Percentiles rank a stretch among this genome's conserved stretches.
phyloP scores from a whole-genome alignment of 2,888 invertebrate species.

The Sarcophaga carnaria region DNA sequence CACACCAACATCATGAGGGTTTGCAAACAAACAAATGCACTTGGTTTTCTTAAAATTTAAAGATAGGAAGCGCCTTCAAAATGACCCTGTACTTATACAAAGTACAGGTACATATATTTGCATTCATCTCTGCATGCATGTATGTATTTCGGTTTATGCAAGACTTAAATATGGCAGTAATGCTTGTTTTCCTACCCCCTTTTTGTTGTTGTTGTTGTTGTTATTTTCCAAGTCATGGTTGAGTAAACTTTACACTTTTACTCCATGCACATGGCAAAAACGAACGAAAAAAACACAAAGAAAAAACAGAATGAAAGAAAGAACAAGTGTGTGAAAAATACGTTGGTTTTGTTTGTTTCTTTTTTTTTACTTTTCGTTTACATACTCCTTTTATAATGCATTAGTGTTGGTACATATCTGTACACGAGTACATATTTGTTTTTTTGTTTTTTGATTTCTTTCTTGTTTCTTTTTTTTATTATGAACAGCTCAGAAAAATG shows the following conservation, averaged over 20 bases:
- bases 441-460: conserved; percentile 45
- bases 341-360: background rate
- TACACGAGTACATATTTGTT: conserved; percentile 17
- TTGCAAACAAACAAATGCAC: background rate
- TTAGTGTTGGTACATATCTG: background rate
- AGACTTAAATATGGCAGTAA: conserved; percentile 41
- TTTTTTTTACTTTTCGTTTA: background rate
- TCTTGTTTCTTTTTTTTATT: conserved; percentile 22
- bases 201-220: background rate
- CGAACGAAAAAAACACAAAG: too few relatives aligned
- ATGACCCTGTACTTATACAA: background rate
- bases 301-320: background rate
- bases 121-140: background rate
- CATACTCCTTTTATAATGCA: background rate
- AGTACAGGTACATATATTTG: background rate
- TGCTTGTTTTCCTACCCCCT: conserved; percentile 26
- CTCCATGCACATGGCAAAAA: conserved; percentile 30
- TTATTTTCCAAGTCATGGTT: conserved; percentile 62
- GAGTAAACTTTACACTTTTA: conserved; percentile 65
- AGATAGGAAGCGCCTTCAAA: too few relatives aligned
- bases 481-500: conserved; percentile 61
- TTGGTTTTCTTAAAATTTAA: background rate
- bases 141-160: conserved; percentile 12
- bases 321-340: conserved; percentile 47
- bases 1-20: too few relatives aligned